These are phyloP conservation scores for Anarrhichthys ocellatus DNA, from an alignment of 2,113 vertebrate species.

Conservation along the genomic window DNA sequence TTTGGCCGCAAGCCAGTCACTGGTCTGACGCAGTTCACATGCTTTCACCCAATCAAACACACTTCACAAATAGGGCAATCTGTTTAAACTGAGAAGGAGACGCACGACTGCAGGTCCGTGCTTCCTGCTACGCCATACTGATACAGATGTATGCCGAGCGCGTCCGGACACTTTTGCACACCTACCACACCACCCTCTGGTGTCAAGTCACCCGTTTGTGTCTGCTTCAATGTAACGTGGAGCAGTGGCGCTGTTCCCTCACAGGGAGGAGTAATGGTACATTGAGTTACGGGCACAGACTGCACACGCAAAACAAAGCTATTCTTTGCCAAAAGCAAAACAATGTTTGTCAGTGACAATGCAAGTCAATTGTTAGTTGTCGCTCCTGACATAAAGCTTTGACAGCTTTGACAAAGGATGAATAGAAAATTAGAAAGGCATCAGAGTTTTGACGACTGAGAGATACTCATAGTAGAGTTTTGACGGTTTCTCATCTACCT, in stretches of 20 bases:
- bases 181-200: not conserved
- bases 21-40: constrained; percentile 14
- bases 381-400: not conserved
- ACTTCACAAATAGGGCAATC: constrained; percentile 52
- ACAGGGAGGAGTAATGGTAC: not conserved
- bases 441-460: not conserved
- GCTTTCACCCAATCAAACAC: constrained; percentile 50
- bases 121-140: not conserved
- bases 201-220: not conserved
- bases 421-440: not conserved
- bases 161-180: not conserved
- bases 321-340: not conserved
- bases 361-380: not conserved
- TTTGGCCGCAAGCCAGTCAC: constrained; percentile 35
- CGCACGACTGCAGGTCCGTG: not conserved
- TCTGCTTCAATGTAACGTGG: not conserved
- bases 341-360: not conserved
- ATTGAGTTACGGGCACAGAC: not conserved
- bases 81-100: constrained; percentile 28
- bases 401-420: not conserved
- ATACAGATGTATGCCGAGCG: constrained; percentile 4
- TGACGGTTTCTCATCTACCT: constrained; percentile 11
- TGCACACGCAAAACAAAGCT: not conserved
- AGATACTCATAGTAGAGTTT: not conserved
- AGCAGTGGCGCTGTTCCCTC: not conserved